These are phyloP conservation scores for Zaprionus vittiger DNA, from an alignment of 1,140 invertebrate species.

Conservation along the genomic window DNA sequence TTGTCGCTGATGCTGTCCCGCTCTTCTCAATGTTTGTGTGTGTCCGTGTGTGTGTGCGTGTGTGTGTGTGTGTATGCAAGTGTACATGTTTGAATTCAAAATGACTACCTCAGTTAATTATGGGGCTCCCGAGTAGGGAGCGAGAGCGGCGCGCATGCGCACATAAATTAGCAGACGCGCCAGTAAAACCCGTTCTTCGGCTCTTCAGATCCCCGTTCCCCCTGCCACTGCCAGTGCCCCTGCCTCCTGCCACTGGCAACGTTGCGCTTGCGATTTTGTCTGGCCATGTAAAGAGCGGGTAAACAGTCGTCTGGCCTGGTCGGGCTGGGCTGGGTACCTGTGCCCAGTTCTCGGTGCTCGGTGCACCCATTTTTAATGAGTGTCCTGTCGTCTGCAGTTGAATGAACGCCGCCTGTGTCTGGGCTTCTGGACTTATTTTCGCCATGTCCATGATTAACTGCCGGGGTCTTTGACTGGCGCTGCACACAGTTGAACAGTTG, in stretches of 20 bases:
- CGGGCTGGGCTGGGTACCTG: constrained; percentile 47
- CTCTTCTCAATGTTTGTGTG: background rate
- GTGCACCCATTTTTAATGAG: constrained; percentile 82
- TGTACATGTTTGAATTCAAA: constrained; percentile 73
- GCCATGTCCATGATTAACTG: constrained; percentile 74
- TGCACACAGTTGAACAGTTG: constrained; percentile 24
- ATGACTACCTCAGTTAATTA: constrained; percentile 84
- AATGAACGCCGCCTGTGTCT: constrained; percentile 71
- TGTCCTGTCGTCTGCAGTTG: constrained; percentile 82
- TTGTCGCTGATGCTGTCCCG: constrained; percentile 44
- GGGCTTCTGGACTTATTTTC: constrained; percentile 60
- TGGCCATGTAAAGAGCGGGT: constrained; percentile 66
- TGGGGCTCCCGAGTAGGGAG: constrained; percentile 83
- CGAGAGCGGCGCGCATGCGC: constrained; percentile 76
- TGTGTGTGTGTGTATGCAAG: constrained; percentile 18
- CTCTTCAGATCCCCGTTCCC: background rate
- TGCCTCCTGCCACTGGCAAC: background rate
- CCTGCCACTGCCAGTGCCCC: too few species aligned
- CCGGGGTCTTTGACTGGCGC: constrained; percentile 77
- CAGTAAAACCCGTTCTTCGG: constrained; percentile 57
- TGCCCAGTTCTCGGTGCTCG: constrained; percentile 6
- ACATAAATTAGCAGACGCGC: constrained; percentile 74
- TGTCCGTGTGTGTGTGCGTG: background rate
- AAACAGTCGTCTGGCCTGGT: constrained; percentile 45
- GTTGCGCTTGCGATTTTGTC: constrained; percentile 6